phyloP scores from a whole-genome alignment of 2,113 vertebrate genomes.

The Poeciliopsis retropinna region DNA sequence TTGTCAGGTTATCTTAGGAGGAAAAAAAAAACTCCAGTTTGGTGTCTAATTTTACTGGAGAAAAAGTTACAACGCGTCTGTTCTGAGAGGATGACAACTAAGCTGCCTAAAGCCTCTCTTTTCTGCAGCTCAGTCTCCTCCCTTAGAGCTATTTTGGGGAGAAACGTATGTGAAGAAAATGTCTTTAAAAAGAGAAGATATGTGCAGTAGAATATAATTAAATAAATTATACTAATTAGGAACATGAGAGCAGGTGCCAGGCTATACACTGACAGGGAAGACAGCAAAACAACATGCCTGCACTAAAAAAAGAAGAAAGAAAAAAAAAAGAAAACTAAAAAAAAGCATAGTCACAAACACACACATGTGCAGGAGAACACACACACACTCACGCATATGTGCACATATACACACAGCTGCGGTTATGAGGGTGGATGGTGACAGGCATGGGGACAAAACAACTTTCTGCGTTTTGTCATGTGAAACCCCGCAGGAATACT shows the following conservation, averaged over 20 bases:
- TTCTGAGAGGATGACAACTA: constrained; percentile 19
- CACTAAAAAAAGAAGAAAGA: constrained; percentile 53
- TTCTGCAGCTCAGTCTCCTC: not conserved
- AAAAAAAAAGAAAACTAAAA: not conserved
- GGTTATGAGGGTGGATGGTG: constrained; percentile 85
- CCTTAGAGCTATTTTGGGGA: constrained; percentile 28
- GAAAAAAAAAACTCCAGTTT: constrained; percentile 17
- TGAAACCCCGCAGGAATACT: constrained; percentile 88
- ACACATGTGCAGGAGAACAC: constrained; percentile 30
- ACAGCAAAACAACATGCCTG: constrained; percentile 85
- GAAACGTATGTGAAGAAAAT: constrained; percentile 85
- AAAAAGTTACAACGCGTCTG: constrained; percentile 21
- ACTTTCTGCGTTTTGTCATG: constrained; percentile 90
- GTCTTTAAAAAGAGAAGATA: constrained; percentile 84
- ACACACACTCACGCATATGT: not conserved
- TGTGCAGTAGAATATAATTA: constrained; percentile 88
- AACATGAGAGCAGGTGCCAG: constrained; percentile 90
- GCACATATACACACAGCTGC: constrained; percentile 73
- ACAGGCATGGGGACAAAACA: constrained; percentile 87
- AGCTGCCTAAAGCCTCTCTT: constrained; percentile 3
- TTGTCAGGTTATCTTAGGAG: constrained; percentile 38
- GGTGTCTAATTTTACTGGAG: constrained; percentile 3
- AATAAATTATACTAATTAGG: constrained; percentile 94
- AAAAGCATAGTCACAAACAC: constrained; percentile 59
- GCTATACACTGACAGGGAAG: constrained; percentile 89